Base-by-base conservation (phyloP, 2,888 invertebrate genomes). In the Tyria jacobaeae region DNA sequence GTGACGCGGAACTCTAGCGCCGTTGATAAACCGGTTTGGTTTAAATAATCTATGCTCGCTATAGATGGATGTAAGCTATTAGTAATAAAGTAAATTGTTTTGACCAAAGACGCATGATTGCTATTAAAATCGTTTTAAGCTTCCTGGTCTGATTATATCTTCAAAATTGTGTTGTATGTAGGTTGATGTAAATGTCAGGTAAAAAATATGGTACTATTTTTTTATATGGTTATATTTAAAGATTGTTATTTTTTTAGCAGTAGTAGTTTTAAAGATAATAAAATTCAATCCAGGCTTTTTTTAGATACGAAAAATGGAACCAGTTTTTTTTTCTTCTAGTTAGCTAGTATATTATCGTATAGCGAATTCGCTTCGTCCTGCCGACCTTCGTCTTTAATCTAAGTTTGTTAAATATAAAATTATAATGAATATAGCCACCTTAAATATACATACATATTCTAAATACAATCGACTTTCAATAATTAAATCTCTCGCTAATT, bases 11-110 rank as follows among this genome's bases (percentile, higher is more conserved):
- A 86, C 81, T 62, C 55, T 71, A 81, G 83, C 81, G 82, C 83
- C 83, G 55, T 34, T 62, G 69, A 67, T 61, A 66, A 75, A 87
- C 84, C 78, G 73, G 84, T 82, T 74, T 57, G 69, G 73, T 79
- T 77, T 66, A 72, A 81, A 80, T 72, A 51, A 55, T 55, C 70
- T 65, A 68, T 61, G 66, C 70, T 52, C 17, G 64, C 83, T 83
- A 65, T 81, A 85, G 61, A 84, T 78, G 84, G 86, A 54, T 56
- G 63, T 56, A 71, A 63, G 68, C 78, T 69, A 82, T 83, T 81
- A 86, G 76, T 76, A 72, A 75, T 74, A 78, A 72, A 75, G 71
- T 81, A 86, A 85, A 88, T 87, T 85, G 82, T 85, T 82, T 73
- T 81, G 78, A 64, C 83, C 79, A 83, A 84, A 87, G 75, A 81